Conservation (phyloP, 2,888 invertebrate genomes). For the Papilio demoleus region DNA sequence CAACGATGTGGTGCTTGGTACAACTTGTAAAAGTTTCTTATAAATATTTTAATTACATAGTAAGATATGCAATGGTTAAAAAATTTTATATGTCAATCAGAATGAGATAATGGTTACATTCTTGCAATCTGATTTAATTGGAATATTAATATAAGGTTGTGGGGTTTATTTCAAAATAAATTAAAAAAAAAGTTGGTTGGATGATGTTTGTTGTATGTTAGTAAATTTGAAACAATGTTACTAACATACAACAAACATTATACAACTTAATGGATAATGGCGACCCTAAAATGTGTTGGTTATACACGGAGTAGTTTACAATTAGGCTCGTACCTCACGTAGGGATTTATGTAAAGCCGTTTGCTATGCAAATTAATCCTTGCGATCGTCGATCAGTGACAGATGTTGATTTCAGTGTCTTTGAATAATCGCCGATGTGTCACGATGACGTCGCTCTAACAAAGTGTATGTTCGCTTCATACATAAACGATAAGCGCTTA, state of each 20-base stretch:
- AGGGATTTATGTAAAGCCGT: slow-evolving; percentile 65
- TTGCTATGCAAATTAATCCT: slow-evolving; percentile 68
- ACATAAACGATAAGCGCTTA: slow-evolving; percentile 39
- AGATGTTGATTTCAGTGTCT: slow-evolving; percentile 67
- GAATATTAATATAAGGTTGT: too few species aligned
- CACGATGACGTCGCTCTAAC: slow-evolving; percentile 45
- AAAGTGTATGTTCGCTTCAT: slow-evolving; percentile 34
- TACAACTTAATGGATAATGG: slow-evolving; percentile 44
- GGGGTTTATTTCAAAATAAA: too few species aligned
- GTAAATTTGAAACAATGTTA: slow-evolving; percentile 15
- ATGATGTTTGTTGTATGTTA: too few species aligned
- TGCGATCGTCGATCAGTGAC: slow-evolving; percentile 64
- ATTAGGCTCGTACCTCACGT: slow-evolving; percentile 57
- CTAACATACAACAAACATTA: slow-evolving; percentile 21
- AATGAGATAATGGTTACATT: too few species aligned
- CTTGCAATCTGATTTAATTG: too few species aligned
- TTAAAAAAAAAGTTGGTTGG: too few species aligned
- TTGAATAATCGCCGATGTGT: slow-evolving; percentile 62
- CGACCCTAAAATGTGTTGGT: slow-evolving; percentile 44
- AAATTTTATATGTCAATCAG: too few species aligned
- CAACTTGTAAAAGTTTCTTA: background rate
- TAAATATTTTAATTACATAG: background rate
- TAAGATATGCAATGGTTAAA: background rate
- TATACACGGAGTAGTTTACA: slow-evolving; percentile 50
- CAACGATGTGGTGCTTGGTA: background rate